Evolutionary conservation across 2,797 vertebrate species (phyloP), one percentile per base, ranked within the genome.

Genomic region (Sebastes diploproa): DNA sequence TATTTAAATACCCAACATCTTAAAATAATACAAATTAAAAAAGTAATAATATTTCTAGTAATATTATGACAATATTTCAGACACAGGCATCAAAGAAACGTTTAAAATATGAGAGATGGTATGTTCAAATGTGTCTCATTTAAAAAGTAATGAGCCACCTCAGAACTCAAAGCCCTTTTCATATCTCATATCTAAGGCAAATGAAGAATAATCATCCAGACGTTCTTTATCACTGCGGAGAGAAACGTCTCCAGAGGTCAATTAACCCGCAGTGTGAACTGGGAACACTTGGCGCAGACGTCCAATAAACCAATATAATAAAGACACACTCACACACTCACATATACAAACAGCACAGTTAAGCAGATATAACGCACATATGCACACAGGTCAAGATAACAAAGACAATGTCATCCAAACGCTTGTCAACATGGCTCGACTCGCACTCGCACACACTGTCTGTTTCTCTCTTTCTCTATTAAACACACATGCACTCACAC

Each of bases 261-360:
- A 93, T 93, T 94, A 93, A 89, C 89, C 86, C 69, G 0, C 12
- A 20, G 80, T 74, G 81, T 91, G 81, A 92, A 88, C 82, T 55
- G 34, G 83, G 63, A 86, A 64, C 61, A 61, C 68, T 58, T 25
- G 72, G 38, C 7, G 2, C 60, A 58, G 64, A 77, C n/a, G 14
- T 86, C 77, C 83, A 84, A 67, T 84, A 79, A 86, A 72, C 65
- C 81, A 36, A 68, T 80, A 74, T 78, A 81, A 84, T 72, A 77
- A 72, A 81, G 55, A 72, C 59, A 59, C 65, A 34, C 20, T 60
- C 52, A 18, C 52, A 18, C 29, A 12, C 22, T 23, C 52, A 18
- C 29, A 4, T 66, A 76, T 22, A 32, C 38, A 63, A 54, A 38
- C 11, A 52, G 16, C 75, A 54, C 61, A n/a, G n/a, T 16, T 20